phyloP scores from a whole-genome alignment of 2,113 vertebrate species.

The Rousettus leschenaultii region DNA sequence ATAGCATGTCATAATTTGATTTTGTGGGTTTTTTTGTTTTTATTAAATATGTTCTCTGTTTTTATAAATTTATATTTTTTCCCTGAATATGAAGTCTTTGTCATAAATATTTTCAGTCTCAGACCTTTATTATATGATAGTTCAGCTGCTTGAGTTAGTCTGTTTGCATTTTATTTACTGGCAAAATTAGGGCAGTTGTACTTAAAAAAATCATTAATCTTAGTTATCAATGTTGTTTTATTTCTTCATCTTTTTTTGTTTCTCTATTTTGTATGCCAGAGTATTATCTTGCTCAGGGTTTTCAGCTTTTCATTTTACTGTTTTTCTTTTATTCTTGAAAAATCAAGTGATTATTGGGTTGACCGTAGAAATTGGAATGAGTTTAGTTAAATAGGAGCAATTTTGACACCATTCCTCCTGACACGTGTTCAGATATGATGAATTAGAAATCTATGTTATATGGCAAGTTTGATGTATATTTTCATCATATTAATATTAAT shows the following conservation, averaged over 20 bases:
- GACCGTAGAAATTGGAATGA: not conserved
- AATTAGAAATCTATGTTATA: conserved; percentile 64
- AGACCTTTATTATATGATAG: not conserved
- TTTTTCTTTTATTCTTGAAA: not conserved
- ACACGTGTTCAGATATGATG: conserved; percentile 40
- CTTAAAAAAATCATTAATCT: not conserved
- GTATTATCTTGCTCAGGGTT: not conserved
- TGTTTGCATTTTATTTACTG: not conserved
- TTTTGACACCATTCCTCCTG: not conserved
- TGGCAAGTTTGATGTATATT: conserved; percentile 52
- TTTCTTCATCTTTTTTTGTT: not conserved
- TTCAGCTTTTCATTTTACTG: not conserved
- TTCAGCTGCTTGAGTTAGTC: not conserved
- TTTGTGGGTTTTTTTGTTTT: conserved; percentile 9
- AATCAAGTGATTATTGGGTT: not conserved
- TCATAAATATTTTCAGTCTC: not conserved
- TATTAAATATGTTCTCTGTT: not conserved
- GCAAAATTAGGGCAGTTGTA: not conserved
- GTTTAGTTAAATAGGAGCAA: not conserved
- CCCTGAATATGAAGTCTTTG: not conserved
- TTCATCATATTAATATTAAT: conserved; percentile 75
- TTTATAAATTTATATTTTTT: not conserved
- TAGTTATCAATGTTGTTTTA: not conserved
- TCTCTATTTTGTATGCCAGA: not conserved
- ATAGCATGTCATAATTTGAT: not conserved